Evolutionary conservation across 2,888 invertebrate genomes (phyloP).

Genomic region (Meteorus colon): DNA sequence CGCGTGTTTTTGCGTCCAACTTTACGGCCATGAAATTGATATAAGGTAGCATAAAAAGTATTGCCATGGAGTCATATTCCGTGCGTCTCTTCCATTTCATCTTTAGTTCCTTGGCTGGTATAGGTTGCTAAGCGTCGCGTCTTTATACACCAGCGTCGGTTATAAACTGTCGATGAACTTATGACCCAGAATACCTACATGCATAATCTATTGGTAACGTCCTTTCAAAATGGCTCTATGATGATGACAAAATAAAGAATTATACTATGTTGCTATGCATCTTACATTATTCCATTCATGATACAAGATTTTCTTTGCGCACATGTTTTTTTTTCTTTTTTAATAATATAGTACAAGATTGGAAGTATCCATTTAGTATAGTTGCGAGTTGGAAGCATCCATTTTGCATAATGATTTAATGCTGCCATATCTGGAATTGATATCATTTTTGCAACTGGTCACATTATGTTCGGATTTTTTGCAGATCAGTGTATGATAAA

Average conservation of each 20-base stretch:
- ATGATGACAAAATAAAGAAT: neutral
- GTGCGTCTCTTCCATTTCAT: conserved; percentile 16
- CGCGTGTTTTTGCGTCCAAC: neutral
- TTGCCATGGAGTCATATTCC: conserved; percentile 15
- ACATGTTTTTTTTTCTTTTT: neutral
- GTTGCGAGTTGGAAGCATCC: too few relatives aligned
- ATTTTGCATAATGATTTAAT: too few relatives aligned
- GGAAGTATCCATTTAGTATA: too few relatives aligned
- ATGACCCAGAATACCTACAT: conserved; percentile 6
- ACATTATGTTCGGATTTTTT: too few relatives aligned
- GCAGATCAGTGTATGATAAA: too few relatives aligned
- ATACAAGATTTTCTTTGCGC: neutral
- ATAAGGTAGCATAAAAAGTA: conserved; percentile 9
- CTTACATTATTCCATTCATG: neutral
- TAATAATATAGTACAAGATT: too few relatives aligned
- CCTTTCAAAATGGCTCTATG: neutral
- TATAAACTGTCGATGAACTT: conserved; percentile 14
- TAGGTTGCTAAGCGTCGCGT: neutral
- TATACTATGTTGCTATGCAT: neutral
- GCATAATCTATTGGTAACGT: neutral
- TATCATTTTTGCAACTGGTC: too few relatives aligned
- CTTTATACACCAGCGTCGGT: neutral
- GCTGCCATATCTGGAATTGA: too few relatives aligned
- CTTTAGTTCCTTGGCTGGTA: neutral
- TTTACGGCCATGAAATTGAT: conserved; percentile 18